These are phyloP conservation scores for Cyaniris semiargus DNA, from an alignment of 2,888 invertebrate species.

Conservation along the genomic window DNA sequence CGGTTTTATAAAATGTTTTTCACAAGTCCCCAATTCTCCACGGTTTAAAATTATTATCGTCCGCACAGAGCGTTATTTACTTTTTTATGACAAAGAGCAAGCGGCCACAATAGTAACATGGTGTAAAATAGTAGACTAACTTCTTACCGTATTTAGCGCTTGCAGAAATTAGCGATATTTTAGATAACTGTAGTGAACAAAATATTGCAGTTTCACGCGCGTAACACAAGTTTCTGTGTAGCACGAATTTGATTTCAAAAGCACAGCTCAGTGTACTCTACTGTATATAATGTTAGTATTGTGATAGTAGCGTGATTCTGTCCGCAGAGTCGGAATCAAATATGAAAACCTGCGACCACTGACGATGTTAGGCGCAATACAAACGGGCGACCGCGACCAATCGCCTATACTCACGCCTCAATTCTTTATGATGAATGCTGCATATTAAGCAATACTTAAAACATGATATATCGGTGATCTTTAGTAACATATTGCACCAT, in stretches of 20 bases:
- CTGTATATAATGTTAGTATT: not conserved
- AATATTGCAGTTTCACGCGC: not conserved
- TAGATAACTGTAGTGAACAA: not conserved
- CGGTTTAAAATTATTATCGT: constrained; percentile 25
- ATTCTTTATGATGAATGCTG: no score
- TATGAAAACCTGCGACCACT: constrained; percentile 17
- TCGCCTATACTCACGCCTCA: not conserved
- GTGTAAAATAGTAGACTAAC: not conserved
- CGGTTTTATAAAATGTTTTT: constrained; percentile 2
- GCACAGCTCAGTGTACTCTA: not conserved
- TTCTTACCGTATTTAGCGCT: not conserved
- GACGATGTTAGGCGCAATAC: not conserved
- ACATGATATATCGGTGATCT: no score
- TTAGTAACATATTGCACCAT: no score
- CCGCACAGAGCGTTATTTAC: constrained; percentile 20
- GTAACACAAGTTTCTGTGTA: not conserved
- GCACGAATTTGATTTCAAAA: not conserved
- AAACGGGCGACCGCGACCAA: not conserved
- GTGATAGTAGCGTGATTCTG: constrained; percentile 13
- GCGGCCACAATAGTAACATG: not conserved
- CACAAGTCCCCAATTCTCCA: constrained; percentile 5
- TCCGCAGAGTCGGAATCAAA: constrained; percentile 21
- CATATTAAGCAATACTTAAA: no score
- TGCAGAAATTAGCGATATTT: not conserved
- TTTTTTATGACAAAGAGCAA: constrained; percentile 31